These are phyloP conservation scores for Euplagia quadripunctaria DNA, from an alignment of 2,888 invertebrate species.

Conservation along the genomic window DNA sequence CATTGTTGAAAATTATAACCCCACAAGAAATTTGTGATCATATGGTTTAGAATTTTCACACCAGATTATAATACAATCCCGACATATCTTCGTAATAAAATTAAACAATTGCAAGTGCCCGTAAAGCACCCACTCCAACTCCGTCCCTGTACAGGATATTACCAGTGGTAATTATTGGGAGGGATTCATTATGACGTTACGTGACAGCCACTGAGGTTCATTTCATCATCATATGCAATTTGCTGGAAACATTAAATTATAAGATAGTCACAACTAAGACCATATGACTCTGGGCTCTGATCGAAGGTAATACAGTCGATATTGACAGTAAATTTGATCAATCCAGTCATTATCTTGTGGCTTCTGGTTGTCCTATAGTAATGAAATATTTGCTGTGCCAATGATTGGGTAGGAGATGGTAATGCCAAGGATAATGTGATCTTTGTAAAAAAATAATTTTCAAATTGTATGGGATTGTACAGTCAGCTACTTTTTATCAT, in stretches of 20 bases:
- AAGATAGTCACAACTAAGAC: constrained; percentile 55
- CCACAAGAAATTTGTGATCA: no score
- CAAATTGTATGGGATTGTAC: neutral
- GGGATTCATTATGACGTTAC: constrained; percentile 80
- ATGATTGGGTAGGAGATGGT: constrained; percentile 37
- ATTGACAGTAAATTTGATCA: constrained; percentile 44
- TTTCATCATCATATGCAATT: constrained; percentile 70
- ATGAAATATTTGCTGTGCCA: constrained; percentile 59
- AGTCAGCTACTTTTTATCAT: neutral
- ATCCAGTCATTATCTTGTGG: constrained; percentile 44
- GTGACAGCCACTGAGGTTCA: constrained; percentile 72
- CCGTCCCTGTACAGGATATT: constrained; percentile 66
- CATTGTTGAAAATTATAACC: no score
- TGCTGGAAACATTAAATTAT: constrained; percentile 68
- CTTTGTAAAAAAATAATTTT: neutral
- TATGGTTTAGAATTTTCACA: no score
- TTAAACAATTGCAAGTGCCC: neutral
- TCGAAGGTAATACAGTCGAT: constrained; percentile 48
- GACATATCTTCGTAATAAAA: no score
- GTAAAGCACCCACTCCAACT: constrained; percentile 26
- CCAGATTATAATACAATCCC: no score
- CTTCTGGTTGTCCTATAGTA: constrained; percentile 56
- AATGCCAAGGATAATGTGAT: constrained; percentile 24
- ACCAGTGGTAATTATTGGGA: constrained; percentile 76
- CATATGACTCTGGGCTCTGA: constrained; percentile 52